Conservation (phyloP, 2,113 vertebrate genomes). For the Lichenostomus cassidix region DNA sequence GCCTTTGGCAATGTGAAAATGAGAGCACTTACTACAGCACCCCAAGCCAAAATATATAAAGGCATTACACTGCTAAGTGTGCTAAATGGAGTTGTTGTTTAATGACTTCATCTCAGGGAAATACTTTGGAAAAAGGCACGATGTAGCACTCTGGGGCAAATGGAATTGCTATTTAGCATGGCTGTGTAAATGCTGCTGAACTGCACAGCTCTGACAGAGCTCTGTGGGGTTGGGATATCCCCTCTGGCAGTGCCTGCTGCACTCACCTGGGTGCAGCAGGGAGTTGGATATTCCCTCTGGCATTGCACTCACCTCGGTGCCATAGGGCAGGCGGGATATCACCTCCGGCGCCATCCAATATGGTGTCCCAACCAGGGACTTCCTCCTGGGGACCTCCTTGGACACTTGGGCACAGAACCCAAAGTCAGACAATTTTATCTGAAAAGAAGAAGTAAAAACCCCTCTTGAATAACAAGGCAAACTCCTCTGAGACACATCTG, state of each 20-base stretch:
- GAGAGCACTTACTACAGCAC: background rate
- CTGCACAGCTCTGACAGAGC: background rate
- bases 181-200: background rate
- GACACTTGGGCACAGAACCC: slow-evolving; percentile 99
- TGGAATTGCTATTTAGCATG: background rate
- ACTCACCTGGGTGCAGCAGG: background rate
- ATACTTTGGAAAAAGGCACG: background rate
- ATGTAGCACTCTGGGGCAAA: background rate
- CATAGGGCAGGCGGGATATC: slow-evolving; percentile 95
- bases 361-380: slow-evolving; percentile 94
- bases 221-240: background rate
- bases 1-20: background rate
- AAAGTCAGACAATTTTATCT: slow-evolving; percentile 98
- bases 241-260: background rate
- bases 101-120: background rate
- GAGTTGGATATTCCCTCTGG: background rate
- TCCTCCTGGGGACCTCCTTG: slow-evolving; percentile 97
- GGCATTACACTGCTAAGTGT: background rate
- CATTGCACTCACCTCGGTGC: slow-evolving; percentile 85
- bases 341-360: slow-evolving; percentile 99
- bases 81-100: background rate
- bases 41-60: background rate
- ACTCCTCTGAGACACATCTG: background rate
- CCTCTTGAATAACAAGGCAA: background rate
- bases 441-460: background rate